Base-by-base conservation (phyloP, 1,140 invertebrate genomes). In the Drosophila paulistorum region DNA sequence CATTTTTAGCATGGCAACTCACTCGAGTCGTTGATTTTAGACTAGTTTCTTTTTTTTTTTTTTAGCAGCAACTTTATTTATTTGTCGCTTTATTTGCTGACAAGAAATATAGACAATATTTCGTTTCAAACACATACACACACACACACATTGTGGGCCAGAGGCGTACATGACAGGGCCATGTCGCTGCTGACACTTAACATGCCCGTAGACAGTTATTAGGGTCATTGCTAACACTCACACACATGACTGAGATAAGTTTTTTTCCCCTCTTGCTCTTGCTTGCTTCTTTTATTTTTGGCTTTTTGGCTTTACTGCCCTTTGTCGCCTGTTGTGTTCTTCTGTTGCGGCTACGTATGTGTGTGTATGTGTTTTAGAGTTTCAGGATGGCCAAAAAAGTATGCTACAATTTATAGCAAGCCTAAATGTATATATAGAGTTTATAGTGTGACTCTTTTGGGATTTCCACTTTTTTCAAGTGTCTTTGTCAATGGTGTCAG, bases 51-150 rank as follows among this genome's bases (percentile, higher is more conserved):
- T 63, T 65, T 17, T 71, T 73, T 77, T 65, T 89, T 87, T 86
- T 87, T 74, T 51, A 9, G 45, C 7, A 84, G 84, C 80, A 80
- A 77, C 77, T 89, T 87, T 87, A 89, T 87, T 87, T 87, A 87
- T 89, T 79, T 80, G 77, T 79, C 84, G 77, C 84, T 89, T 89
- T 87, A 89, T 89, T 89, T 84, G 73, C 80, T 80, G 74, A 87
- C 80, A 87, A 83, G 79, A 87, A 87, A 83, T 89, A 87, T 87
- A 89, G 83, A 84, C 83, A 89, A 87, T 87, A 87, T 89, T 83
- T 83, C 80, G 70, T 71, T 37, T 64, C 68, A 30, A 41, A 48
- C 45, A 62, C 42, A 65, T 57, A 41, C 42, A 59, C 45, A 67
- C 35, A 65, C n/a, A 67, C 48, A 65, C 41, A 66, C 54, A 67